phyloP scores from a whole-genome alignment of 2,797 vertebrate species.

The Galaxias olidus region DNA sequence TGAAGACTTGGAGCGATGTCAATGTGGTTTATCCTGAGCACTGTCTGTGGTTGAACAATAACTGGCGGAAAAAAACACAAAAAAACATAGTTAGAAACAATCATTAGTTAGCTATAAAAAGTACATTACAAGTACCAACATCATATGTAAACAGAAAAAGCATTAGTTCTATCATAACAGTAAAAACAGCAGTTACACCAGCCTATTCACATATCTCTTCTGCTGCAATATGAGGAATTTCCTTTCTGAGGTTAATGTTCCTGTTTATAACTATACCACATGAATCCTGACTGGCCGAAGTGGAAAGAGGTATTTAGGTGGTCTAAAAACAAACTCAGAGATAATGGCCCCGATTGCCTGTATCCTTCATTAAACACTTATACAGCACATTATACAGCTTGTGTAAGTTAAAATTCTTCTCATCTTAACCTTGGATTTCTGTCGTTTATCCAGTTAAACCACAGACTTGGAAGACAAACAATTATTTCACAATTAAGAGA shows the following conservation, averaged over 20 bases:
- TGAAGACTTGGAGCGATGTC: conserved; percentile 71
- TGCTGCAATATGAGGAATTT: conserved; percentile 5
- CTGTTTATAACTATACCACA: conserved; percentile 15
- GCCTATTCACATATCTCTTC: not conserved
- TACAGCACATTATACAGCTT: too few species aligned
- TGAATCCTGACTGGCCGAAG: conserved; percentile 7
- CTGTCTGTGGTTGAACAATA: conserved; percentile 65
- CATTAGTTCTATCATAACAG: not conserved
- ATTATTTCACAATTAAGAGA: too few species aligned
- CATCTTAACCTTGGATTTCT: too few species aligned
- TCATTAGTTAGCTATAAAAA: not conserved
- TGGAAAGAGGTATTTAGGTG: conserved; percentile 6
- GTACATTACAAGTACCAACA: not conserved
- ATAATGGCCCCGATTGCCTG: not conserved
- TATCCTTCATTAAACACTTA: too few species aligned
- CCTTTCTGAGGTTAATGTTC: conserved; percentile 15
- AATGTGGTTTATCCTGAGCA: conserved; percentile 80
- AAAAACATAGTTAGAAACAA: conserved; percentile 4
- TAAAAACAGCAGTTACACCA: too few species aligned
- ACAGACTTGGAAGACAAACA: too few species aligned
- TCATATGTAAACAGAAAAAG: not conserved
- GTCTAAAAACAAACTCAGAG: conserved; percentile 2
- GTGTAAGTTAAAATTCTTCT: too few species aligned
- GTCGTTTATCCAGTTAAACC: too few species aligned
- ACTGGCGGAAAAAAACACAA: conserved; percentile 66